These are phyloP conservation scores for Lytechinus pictus DNA, from an alignment of 35 echinoderm and acorn worm species.

Conservation along the genomic window DNA sequence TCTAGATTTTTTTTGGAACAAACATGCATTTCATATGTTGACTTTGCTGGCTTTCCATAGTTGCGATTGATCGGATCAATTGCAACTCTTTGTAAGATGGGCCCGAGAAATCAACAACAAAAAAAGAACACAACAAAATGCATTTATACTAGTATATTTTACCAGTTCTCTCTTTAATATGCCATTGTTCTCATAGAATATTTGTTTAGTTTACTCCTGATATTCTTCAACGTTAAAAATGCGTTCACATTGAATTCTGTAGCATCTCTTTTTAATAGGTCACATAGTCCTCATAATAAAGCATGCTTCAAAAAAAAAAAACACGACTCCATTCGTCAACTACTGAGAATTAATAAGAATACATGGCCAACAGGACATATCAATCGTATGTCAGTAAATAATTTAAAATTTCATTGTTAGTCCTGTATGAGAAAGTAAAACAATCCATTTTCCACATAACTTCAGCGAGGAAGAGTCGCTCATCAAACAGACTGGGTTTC, in stretches of 20 bases:
- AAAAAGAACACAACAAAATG: background rate
- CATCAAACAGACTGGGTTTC: background rate
- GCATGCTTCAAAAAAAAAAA: background rate
- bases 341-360: background rate
- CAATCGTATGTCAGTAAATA: background rate
- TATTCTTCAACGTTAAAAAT: background rate
- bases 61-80: too few species aligned
- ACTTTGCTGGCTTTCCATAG: too few species aligned
- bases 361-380: constrained; percentile 5
- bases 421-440: background rate
- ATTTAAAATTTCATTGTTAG: background rate
- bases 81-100: too few species aligned
- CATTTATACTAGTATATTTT: background rate
- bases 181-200: background rate
- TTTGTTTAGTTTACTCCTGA: background rate
- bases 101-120: too few species aligned
- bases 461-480: background rate
- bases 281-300: background rate
- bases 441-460: background rate
- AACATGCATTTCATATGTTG: too few species aligned
- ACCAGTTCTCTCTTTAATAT: constrained; percentile 2
- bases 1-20: too few species aligned
- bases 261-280: background rate
- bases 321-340: background rate
- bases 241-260: background rate